Evolutionary conservation across 2,797 vertebrate genomes (phyloP).

Genomic region (Tinamus major): DNA sequence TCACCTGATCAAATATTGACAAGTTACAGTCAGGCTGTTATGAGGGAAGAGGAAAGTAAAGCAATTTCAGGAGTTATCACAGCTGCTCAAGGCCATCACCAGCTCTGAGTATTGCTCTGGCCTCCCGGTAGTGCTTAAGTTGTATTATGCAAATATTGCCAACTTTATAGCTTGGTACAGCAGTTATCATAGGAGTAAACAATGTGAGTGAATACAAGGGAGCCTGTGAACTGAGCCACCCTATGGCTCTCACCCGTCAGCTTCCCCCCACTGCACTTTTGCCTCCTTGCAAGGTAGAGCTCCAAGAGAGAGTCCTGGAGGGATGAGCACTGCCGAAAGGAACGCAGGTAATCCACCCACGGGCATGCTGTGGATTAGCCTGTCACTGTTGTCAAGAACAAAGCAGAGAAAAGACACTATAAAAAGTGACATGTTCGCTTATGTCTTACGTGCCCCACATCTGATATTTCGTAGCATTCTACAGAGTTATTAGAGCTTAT

Average conservation of each 20-base stretch:
- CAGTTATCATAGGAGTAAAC: neutral
- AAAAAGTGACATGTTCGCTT: neutral
- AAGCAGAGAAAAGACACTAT: neutral
- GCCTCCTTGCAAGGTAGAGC: neutral
- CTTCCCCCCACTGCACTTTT: neutral
- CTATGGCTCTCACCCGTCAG: neutral
- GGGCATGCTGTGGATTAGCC: neutral
- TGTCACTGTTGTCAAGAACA: neutral
- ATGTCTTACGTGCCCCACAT: neutral
- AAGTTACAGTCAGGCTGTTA: neutral
- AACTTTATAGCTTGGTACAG: neutral
- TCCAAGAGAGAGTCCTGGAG: neutral
- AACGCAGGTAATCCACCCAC: neutral
- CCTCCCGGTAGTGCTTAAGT: neutral
- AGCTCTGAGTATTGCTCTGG: neutral
- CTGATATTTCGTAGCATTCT: neutral
- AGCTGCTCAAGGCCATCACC: neutral
- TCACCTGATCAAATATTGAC: conserved; percentile 20
- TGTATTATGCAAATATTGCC: neutral
- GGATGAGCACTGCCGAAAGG: neutral
- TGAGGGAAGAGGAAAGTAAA: neutral
- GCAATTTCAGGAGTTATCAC: neutral
- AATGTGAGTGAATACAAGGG: neutral
- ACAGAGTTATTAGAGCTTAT: neutral
- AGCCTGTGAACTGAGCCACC: neutral